Evolutionary conservation across 1,140 invertebrate genomes (phyloP), one percentile per base, ranked within the genome.

Genomic region (Euschistus heros): DNA sequence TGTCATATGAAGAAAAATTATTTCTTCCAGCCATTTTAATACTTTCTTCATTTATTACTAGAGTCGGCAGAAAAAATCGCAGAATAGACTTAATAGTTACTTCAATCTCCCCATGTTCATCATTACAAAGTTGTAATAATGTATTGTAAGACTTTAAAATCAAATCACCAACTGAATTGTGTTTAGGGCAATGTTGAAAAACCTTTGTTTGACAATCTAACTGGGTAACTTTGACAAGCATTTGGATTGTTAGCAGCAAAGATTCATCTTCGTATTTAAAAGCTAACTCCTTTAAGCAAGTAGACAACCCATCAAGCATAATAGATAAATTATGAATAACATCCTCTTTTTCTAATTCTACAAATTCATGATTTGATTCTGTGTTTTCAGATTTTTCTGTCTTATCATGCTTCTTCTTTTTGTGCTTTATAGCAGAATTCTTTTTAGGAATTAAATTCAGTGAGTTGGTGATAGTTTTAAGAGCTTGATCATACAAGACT

Each of bases 401-500:
- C 70, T 2, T 66, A 22, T 14, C 57, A 30, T 6, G 69, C 68
- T 71, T 73, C 26, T 74, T 66, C 24, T 57, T 57, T 17, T 57
- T 26, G 2, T 22, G 0, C 3, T 26, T 27, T 10, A 10, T 37
- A 37, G 33, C 1, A 37, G 33, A 1, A 37, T 37, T 37, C 13
- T 13, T 37, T 13, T 37, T 37, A 1, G 33, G 33, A 13, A 37
- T 10, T 1, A 37, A 13, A 37, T 10, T 6, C 5, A 37, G 33
- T 6, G 33, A 37, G 13, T 37, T 37, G 26, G 6, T 79, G 14
- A 84, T 70, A 6, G 76, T 76, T 60, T 81, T 77, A 2, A 84
- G 69, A 0, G 79, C 73, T 66, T 75, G 73, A 33, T 78, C 70
- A 70, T 79, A 84, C 8, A 84, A 69, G 44, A 79, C 78, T 2